Percentiles rank a stretch among this genome's conserved stretches.
Evolutionary conservation across 37 sponge, comb jelly and placozoan species (phyloP).

Genomic region (Theonella swinhoei): DNA sequence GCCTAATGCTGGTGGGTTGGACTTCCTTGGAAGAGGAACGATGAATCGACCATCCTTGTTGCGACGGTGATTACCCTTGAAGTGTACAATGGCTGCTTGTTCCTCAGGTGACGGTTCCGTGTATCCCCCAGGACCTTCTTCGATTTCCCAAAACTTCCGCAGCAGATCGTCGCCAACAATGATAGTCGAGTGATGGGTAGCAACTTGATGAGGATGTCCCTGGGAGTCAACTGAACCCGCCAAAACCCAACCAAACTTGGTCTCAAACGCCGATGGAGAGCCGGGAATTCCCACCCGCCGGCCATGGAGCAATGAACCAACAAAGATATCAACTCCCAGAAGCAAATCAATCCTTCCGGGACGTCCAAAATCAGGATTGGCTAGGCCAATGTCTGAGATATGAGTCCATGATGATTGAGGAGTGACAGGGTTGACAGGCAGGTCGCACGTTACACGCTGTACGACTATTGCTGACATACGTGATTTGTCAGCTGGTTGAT

Average conservation of each 20-base stretch:
- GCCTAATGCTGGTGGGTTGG: no score
- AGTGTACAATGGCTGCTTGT: neutral
- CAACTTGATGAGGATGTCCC: no score
- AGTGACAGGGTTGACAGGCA: no score
- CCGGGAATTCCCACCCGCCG: conserved; percentile 30
- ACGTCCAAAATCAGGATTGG: no score
- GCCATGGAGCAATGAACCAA: conserved; percentile 33
- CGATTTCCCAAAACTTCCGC: conserved; percentile 44
- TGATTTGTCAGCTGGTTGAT: conserved; percentile 5
- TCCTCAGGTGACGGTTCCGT: no score
- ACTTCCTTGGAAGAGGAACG: conserved; percentile 5
- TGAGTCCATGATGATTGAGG: no score
- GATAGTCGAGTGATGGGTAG: conserved; percentile 7
- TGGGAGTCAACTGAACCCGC: no score
- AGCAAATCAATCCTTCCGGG: conserved; percentile 51
- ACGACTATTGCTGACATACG: conserved; percentile 27
- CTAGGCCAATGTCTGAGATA: no score
- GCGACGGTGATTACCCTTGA: no score
- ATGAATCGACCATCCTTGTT: conserved; percentile 6
- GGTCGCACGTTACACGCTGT: no score
- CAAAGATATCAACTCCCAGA: conserved; percentile 29
- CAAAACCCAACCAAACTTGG: conserved; percentile 52
- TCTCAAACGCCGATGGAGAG: conserved; percentile 40
- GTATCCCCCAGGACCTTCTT: no score
- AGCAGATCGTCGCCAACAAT: conserved; percentile 38